phyloP scores from a whole-genome alignment of 2,888 invertebrate genomes.

The Dermolepida albohirtum region DNA sequence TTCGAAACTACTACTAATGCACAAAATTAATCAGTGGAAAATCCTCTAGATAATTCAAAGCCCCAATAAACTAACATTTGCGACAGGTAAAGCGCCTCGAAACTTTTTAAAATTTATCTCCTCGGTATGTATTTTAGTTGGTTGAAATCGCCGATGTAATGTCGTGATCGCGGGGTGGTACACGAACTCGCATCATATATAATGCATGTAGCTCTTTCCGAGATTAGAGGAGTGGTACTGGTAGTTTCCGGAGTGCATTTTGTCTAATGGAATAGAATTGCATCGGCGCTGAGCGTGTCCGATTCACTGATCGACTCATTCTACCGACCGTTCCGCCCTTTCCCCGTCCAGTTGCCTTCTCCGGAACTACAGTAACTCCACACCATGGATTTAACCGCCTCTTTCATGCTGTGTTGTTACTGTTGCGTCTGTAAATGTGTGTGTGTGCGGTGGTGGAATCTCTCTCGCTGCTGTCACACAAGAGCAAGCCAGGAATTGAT shows the following conservation, averaged over 20 bases:
- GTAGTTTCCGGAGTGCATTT: constrained; percentile 45
- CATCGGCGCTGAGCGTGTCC: constrained; percentile 50
- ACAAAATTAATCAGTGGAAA: constrained; percentile 3
- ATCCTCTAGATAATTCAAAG: neutral
- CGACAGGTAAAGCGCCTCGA: neutral
- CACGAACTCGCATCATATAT: constrained; percentile 18
- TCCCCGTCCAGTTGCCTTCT: neutral
- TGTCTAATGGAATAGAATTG: constrained; percentile 51
- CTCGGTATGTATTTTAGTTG: neutral
- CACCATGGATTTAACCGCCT: too few species aligned
- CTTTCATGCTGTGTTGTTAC: too few species aligned
- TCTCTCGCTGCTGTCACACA: constrained; percentile 10
- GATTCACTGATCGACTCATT: constrained; percentile 52
- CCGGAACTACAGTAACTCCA: too few species aligned
- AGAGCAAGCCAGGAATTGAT: constrained; percentile 69
- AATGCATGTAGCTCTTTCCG: constrained; percentile 38
- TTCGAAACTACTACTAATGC: neutral
- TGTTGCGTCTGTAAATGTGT: too few species aligned
- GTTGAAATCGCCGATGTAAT: constrained; percentile 13
- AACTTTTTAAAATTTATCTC: constrained; percentile 18
- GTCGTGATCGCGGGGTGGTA: constrained; percentile 2
- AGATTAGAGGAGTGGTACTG: constrained; percentile 37
- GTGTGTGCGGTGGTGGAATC: too few species aligned
- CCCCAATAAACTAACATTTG: constrained; percentile 16
- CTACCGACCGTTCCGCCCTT: neutral